Evolutionary conservation across 1,140 invertebrate genomes (phyloP).

Genomic region (Leptinotarsa undecemlineata): DNA sequence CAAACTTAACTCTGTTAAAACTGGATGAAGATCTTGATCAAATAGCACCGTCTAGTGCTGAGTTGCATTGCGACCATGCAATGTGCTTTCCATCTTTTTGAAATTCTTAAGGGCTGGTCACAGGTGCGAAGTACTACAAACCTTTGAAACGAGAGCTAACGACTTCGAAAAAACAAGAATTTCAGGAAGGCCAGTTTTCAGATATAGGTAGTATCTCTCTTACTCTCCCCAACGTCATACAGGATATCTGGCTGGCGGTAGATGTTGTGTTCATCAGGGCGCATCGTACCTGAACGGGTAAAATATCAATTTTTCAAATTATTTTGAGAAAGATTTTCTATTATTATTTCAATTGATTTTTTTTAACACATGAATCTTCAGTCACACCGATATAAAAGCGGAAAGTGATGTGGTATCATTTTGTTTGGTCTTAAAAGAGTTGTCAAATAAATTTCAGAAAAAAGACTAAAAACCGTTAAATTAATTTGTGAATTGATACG

Average conservation of each 20-base stretch:
- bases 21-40: no score
- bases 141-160: slow-evolving; percentile 6
- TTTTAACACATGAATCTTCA: slow-evolving; percentile 13
- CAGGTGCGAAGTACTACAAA: no score
- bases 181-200: slow-evolving; percentile 34
- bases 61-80: no score
- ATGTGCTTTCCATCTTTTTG: no score
- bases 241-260: slow-evolving; percentile 21
- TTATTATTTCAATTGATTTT: slow-evolving; percentile 23
- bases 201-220: slow-evolving; percentile 24
- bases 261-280: slow-evolving; percentile 23
- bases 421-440: slow-evolving; percentile 30
- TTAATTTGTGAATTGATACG: slow-evolving; percentile 22
- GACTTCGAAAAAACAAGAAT: slow-evolving; percentile 21
- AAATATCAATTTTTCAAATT: slow-evolving; percentile 21
- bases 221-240: slow-evolving; percentile 27
- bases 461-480: slow-evolving; percentile 11
- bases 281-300: slow-evolving; percentile 30
- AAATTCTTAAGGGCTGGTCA: no score
- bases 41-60: no score
- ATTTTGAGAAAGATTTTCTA: slow-evolving; percentile 19
- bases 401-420: slow-evolving; percentile 21
- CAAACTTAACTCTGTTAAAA: no score
- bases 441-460: slow-evolving; percentile 29
- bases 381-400: slow-evolving; percentile 15